Base-by-base conservation (phyloP, 2,888 invertebrate genomes). In the Drosophila borealis region DNA sequence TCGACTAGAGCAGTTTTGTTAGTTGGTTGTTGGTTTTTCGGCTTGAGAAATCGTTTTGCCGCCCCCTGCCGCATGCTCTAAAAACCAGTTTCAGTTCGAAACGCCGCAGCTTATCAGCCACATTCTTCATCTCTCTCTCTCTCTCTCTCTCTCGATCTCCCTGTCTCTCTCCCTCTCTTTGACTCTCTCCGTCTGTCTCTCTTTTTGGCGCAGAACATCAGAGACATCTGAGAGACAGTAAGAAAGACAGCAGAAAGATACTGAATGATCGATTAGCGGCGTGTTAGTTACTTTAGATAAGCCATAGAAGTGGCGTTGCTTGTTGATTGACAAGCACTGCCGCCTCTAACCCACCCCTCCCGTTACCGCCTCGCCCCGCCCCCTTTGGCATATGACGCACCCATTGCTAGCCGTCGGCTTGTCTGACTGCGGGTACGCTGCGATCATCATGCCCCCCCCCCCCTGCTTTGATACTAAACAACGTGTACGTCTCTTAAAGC, bases 231-330 rank as follows among this genome's bases (percentile, higher is more conserved):
- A 57, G 10, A 48, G 49, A 29, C 14, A 45, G 48, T 13, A 14
- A 8, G 48, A 55, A 54, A 59, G 62, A 74, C 62, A 60, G 45
- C 37, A 51, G 51, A 36, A 49, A 77, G 60, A 67, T 68, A 74
- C 54, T 64, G 48, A 73, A 77, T 78, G 81, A 78, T 78, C 78
- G 78, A 78, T 78, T 80, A 78, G 81, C 67, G 63, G 74, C 69
- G 78, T 69, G 77, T 76, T 76, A 63, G 72, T 72, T 73, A 67
- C 74, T 77, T 76, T 76, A 80, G 78, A 78, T 78, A 78, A 77
- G 78, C 66, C 78, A 80, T 76, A 73, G 63, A 80, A 80, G 81
- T 78, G 78, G 81, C 78, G 78, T 46, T 80, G 78, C 64, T 48
- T 70, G 81, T 65, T 78, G 78, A 78, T 78, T 78, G 78, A 80